These are phyloP conservation scores for Hermetia illucens DNA, from an alignment of 1,140 invertebrate genomes.

Conservation along the genomic window DNA sequence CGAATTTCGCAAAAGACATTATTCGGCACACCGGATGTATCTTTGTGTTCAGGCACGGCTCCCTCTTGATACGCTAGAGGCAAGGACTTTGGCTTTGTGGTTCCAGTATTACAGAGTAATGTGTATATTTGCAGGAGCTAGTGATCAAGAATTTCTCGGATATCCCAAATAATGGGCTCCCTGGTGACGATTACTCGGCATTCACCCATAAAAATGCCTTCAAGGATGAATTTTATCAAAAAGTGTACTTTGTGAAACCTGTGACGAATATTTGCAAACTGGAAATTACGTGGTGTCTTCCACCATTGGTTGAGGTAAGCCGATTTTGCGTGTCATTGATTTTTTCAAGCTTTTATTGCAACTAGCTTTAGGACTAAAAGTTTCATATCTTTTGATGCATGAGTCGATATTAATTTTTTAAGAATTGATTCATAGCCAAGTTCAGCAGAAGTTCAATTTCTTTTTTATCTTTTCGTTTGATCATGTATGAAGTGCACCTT, in stretches of 20 bases:
- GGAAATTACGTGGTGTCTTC: constrained; percentile 66
- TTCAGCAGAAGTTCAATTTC: no score
- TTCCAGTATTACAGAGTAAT: neutral
- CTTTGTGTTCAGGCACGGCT: constrained; percentile 67
- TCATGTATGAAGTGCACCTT: no score
- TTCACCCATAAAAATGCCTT: constrained; percentile 38
- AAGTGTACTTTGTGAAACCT: constrained; percentile 64
- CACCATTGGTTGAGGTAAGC: constrained; percentile 41
- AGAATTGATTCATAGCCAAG: no score
- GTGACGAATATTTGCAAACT: constrained; percentile 54
- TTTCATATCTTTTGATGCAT: no score
- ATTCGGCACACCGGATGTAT: constrained; percentile 81
- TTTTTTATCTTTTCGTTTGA: no score
- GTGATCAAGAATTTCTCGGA: constrained; percentile 46
- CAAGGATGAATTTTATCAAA: constrained; percentile 46
- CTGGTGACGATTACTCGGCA: constrained; percentile 39
- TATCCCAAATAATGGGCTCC: constrained; percentile 46
- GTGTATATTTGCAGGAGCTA: constrained; percentile 17
- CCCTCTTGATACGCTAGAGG: constrained; percentile 57
- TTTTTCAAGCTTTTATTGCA: no score
- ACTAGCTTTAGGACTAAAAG: no score
- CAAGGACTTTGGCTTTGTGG: constrained; percentile 17
- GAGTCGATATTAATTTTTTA: no score
- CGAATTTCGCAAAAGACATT: constrained; percentile 67
- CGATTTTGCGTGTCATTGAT: neutral